Evolutionary conservation across 2,888 invertebrate genomes (phyloP), one percentile per base, ranked within the genome.

Genomic region (Rhodophaea formosa): DNA sequence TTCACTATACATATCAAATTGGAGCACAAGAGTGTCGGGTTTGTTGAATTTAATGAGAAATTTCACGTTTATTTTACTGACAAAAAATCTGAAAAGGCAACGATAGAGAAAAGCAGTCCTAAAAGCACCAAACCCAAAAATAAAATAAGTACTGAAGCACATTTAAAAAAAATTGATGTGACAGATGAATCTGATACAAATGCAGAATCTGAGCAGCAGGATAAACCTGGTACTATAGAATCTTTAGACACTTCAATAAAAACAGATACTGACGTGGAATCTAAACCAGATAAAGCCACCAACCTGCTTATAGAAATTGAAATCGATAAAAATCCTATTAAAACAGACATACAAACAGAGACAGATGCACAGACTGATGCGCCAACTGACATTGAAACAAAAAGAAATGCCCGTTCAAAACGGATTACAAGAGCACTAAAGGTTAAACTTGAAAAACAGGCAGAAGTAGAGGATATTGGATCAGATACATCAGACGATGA

Each of bases 1-100:
- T 88, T 90, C 44, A 84, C 87, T 0, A 62, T 89, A 0, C 90
- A 90, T 29, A 90, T 90, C 0, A 88, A 88, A 65, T n/a, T 87
- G 7, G 62, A 64, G 0, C 90, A 90, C 17, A 70, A 80, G 0
- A 82, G 86, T 44, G 59, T 72, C 1, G 90, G 90, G 0, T 85
- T 72, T 29, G 84, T 88, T 8, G 86, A 88, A 49, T 89, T 88
- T 62, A 83, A 88, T 69, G 72, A 86, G 1, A 78, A 80, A 3
- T 86, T 82, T 49, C 78, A 87, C 66, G 90, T 90, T 0, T 83
- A 71, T 60, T 90, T 90, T 53, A 70, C 75, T 0, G 79, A 81
- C 1, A 75, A 77, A n/a, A 86, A 82, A 62, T 82, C 86, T 0
- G 74, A 72, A 0, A 75, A 80, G 0, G 77, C 82, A 0, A 8